Evolutionary conservation across 1,140 invertebrate species (phyloP), one percentile per base, ranked within the genome.

Genomic region (Drosophila chauvacae): DNA sequence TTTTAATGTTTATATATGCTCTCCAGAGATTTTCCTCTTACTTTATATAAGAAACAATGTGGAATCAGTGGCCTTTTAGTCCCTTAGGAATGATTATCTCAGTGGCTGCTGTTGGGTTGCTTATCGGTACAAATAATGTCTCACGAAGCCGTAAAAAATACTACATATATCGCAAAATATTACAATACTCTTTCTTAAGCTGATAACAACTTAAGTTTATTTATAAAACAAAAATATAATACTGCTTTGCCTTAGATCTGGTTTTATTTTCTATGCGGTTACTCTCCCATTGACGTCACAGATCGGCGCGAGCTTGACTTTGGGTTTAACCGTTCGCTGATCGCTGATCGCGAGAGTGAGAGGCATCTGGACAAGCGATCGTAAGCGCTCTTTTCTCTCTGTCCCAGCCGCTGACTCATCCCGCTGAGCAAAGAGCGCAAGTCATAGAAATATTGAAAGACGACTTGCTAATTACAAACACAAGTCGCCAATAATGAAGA

Each of bases 401-500:
- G 51, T 37, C 33, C 45, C 48, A 11, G 41, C 41, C 56, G 81
- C 72, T 84, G 81, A 84, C 45, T 84, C 81, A 84, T 58, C n/a
- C 48, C 41, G 26, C 50, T n/a, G 44, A 28, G 58, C 30, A 33
- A 9, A 51, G 47, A 68, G 37, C 57, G 37, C 56, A 45, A 53
- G 73, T 56, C 48, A 76, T 45, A 66, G 61, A 76, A 75, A 66
- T 14, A 59, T 70, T 63, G 10, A 48, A 71, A 77, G 73, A 56
- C 39, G 39, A 62, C 33, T 14, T 70, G 74, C 75, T 78, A 78
- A 78, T 78, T 78, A 70, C 69, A 77, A 78, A 70, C 58, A 77
- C 74, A 77, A 77, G 58, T 37, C 63, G 45, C 50, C 42, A 61
- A 68, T 76, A 76, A 75, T 65, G 47, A 66, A 76, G 62, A 76